A percentile compares a stretch with the other conserved stretches of the same genome.
Evolutionary conservation across 2,888 invertebrate species (phyloP).

Genomic region (Tenthredo livida): DNA sequence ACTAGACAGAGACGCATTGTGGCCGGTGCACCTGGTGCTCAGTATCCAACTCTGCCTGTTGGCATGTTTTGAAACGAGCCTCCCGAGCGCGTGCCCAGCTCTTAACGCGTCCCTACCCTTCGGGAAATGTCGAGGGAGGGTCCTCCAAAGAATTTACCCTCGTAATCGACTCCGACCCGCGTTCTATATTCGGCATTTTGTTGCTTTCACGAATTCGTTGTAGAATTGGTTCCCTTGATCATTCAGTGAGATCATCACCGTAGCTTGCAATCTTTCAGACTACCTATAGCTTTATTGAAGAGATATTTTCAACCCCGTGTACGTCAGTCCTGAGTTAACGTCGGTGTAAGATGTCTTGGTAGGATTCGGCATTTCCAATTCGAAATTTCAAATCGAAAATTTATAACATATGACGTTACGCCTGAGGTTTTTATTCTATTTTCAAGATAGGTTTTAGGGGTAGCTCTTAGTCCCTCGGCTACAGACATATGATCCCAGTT

Average conservation of each 20-base stretch:
- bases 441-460: slow-evolving; percentile 14
- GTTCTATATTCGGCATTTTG: slow-evolving; percentile 31
- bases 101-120: slow-evolving; percentile 14
- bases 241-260: background rate
- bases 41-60: slow-evolving; percentile 64
- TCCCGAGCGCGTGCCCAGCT: slow-evolving; percentile 40
- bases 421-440: background rate
- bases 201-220: background rate
- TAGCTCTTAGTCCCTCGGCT: slow-evolving; percentile 18
- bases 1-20: slow-evolving; percentile 72
- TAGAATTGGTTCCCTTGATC: background rate
- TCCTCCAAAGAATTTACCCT: slow-evolving; percentile 30
- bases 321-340: background rate
- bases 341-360: background rate
- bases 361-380: background rate
- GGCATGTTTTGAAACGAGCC: slow-evolving; percentile 46
- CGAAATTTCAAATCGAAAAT: slow-evolving; percentile 17
- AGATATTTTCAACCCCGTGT: background rate
- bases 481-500: slow-evolving; percentile 62
- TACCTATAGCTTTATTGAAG: background rate
- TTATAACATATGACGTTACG: background rate
- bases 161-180: slow-evolving; percentile 35
- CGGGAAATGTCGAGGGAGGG: slow-evolving; percentile 40
- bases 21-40: slow-evolving; percentile 76
- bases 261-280: background rate